Conservation (phyloP, 1,140 invertebrate species). For the Drosophila ohnishii region DNA sequence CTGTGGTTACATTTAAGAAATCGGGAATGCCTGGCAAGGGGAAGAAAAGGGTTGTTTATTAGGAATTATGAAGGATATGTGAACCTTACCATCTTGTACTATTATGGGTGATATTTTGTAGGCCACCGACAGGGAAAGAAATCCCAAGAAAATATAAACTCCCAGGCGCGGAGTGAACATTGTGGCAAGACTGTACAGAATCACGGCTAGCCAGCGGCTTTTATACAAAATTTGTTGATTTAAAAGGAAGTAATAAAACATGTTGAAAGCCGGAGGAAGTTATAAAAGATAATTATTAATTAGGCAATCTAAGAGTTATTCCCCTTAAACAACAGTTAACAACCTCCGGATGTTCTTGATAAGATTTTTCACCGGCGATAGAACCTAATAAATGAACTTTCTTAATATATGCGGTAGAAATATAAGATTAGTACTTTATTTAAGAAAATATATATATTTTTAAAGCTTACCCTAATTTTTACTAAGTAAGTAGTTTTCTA, state of each 20-base stretch:
- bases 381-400: not conserved
- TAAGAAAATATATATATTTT: too few relatives aligned
- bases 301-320: not conserved
- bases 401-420: too few relatives aligned
- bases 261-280: not conserved
- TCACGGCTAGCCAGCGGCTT: not conserved
- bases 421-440: too few relatives aligned
- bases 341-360: not conserved
- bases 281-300: not conserved
- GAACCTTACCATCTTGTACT: not conserved
- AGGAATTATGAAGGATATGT: not conserved
- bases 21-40: not conserved
- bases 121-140: conserved; percentile 4
- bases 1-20: not conserved
- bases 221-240: not conserved
- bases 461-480: too few relatives aligned
- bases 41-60: not conserved
- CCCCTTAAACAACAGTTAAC: not conserved
- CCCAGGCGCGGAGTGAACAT: not conserved
- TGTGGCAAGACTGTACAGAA: not conserved
- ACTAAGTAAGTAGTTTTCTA: too few relatives aligned
- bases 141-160: not conserved
- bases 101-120: conserved; percentile 1
- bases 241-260: not conserved
- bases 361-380: not conserved